Percentiles rank a stretch among this genome's conserved stretches.
Evolutionary conservation across 2,888 invertebrate species (phyloP).

Genomic region (Drosophila borealis): DNA sequence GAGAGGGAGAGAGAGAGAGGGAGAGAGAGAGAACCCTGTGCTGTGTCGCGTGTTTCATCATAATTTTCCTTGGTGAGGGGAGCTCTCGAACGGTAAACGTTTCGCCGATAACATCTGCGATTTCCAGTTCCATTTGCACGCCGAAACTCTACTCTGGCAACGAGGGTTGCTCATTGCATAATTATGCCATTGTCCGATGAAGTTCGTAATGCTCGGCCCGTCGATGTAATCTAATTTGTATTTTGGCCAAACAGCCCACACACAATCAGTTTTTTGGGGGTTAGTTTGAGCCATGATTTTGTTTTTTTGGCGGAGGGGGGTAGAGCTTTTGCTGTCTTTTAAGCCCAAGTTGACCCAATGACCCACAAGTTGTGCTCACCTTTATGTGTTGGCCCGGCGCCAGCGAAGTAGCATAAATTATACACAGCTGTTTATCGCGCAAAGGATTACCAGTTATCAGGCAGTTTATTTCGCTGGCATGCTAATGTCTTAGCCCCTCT

Average conservation of each 20-base stretch:
- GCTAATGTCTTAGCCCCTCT: constrained; percentile 23
- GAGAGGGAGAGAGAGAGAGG: background rate
- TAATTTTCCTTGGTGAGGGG: constrained; percentile 39
- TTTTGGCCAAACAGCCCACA: constrained; percentile 11
- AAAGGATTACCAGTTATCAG: constrained; percentile 38
- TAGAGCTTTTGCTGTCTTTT: constrained; percentile 5
- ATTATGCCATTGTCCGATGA: constrained; percentile 77
- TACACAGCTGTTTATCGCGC: constrained; percentile 42
- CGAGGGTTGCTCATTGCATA: constrained; percentile 73
- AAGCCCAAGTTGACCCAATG: constrained; percentile 59
- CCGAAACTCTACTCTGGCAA: background rate
- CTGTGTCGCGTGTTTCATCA: constrained; percentile 74
- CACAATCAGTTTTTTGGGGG: constrained; percentile 29
- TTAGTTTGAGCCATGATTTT: constrained; percentile 2
- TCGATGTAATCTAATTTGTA: constrained; percentile 77
- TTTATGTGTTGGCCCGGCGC: constrained; percentile 13
- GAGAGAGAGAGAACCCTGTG: constrained; percentile 15
- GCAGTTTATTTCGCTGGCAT: constrained; percentile 10
- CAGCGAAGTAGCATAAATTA: constrained; percentile 26
- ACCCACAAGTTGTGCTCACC: constrained; percentile 53
- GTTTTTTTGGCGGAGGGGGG: background rate
- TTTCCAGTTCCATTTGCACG: constrained; percentile 18
- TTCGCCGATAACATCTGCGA: constrained; percentile 78
- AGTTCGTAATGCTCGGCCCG: constrained; percentile 58
- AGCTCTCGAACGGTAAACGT: constrained; percentile 71